Evolutionary conservation across 2,888 invertebrate genomes (phyloP).

Genomic region (Diaphora mendica): DNA sequence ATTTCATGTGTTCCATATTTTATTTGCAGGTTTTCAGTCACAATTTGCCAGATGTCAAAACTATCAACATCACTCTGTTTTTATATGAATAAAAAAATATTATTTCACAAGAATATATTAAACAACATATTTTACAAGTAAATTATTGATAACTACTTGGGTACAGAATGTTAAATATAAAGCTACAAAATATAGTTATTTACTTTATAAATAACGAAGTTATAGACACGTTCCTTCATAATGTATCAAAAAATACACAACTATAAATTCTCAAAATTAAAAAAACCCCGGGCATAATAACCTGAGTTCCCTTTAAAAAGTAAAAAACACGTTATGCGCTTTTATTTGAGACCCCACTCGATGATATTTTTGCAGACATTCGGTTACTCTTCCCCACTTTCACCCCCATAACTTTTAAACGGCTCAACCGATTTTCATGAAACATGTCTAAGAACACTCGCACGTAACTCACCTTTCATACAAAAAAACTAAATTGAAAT

Average conservation of each 20-base stretch:
- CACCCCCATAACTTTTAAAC: too few relatives aligned
- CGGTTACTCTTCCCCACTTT: too few relatives aligned
- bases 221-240: background rate
- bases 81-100: background rate
- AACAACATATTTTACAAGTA: background rate
- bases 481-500: too few relatives aligned
- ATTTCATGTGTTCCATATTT: conserved; percentile 15
- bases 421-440: too few relatives aligned
- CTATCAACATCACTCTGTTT: background rate
- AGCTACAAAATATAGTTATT: background rate
- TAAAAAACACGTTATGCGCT: too few relatives aligned
- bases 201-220: background rate
- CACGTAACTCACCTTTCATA: too few relatives aligned
- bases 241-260: background rate
- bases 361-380: too few relatives aligned
- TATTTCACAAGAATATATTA: background rate
- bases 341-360: too few relatives aligned
- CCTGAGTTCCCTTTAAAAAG: too few relatives aligned
- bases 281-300: too few relatives aligned
- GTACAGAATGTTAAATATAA: background rate
- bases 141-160: background rate
- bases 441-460: too few relatives aligned
- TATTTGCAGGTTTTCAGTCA: conserved; percentile 9
- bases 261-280: too few relatives aligned
- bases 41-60: conserved; percentile 12